Conservation (phyloP, 2,113 vertebrate species). For the Saimiri boliviensis region DNA sequence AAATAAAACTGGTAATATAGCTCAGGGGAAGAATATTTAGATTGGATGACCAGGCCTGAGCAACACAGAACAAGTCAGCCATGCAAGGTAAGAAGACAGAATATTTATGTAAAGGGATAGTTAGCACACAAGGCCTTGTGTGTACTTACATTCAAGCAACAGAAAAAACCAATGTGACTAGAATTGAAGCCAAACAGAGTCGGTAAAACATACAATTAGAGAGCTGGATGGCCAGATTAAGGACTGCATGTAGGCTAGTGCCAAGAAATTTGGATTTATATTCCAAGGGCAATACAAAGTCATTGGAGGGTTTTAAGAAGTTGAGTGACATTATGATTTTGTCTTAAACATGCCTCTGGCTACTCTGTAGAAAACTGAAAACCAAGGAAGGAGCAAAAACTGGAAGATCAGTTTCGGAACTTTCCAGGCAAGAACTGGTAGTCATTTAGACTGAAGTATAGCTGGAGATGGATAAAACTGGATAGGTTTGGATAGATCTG, state of each 20-base stretch:
- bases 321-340: not conserved
- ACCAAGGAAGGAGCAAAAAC: not conserved
- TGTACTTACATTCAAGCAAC: not conserved
- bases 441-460: not conserved
- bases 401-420: not conserved
- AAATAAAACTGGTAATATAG: not conserved
- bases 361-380: not conserved
- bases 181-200: not conserved
- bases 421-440: not conserved
- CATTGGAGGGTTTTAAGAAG: not conserved
- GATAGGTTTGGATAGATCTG: not conserved
- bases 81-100: not conserved
- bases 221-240: not conserved
- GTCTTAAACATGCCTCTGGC: not conserved
- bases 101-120: not conserved
- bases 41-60: not conserved
- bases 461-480: not conserved
- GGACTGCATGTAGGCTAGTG: not conserved
- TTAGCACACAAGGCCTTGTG: not conserved
- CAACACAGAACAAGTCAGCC: not conserved
- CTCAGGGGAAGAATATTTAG: not conserved
- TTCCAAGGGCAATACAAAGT: not conserved
- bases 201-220: not conserved
- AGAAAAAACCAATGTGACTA: not conserved
- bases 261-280: not conserved